Conservation (phyloP, 2,888 invertebrate genomes). For the Ditula angustiorana region DNA sequence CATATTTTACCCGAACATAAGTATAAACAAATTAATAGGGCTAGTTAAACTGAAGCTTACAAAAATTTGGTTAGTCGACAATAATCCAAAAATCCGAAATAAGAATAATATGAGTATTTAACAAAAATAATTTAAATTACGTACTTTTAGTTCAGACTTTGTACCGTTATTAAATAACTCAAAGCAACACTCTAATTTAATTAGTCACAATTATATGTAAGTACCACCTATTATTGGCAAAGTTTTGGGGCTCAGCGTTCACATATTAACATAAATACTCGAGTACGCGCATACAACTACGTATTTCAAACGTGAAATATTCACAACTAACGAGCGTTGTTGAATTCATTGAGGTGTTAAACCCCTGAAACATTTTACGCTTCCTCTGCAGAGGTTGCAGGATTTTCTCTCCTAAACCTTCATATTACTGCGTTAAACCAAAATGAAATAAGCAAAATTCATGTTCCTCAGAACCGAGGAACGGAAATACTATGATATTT, state of each 20-base stretch:
- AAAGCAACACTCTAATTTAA: not conserved
- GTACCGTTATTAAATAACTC: not conserved
- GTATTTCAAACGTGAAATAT: constrained; percentile 34
- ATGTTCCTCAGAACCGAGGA: not conserved
- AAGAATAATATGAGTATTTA: too few species aligned
- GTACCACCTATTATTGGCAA: not conserved
- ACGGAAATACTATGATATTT: not conserved
- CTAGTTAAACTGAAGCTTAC: too few species aligned
- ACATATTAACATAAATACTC: not conserved
- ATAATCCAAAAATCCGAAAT: too few species aligned
- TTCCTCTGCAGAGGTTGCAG: constrained; percentile 23
- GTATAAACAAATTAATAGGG: too few species aligned
- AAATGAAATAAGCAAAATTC: constrained; percentile 21
- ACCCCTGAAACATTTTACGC: constrained; percentile 33
- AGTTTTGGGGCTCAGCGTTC: not conserved
- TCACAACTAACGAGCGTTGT: constrained; percentile 34
- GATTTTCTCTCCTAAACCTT: constrained; percentile 27
- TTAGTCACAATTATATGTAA: not conserved
- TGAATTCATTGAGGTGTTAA: constrained; percentile 29
- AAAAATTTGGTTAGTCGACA: too few species aligned
- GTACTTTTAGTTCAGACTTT: constrained; percentile 11
- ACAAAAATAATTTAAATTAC: constrained; percentile 23
- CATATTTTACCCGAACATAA: too few species aligned
- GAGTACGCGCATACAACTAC: not conserved
- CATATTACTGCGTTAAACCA: constrained; percentile 24